These are phyloP conservation scores for Pseudanteris insignis DNA, from an alignment of 2,888 invertebrate genomes.

Conservation along the genomic window DNA sequence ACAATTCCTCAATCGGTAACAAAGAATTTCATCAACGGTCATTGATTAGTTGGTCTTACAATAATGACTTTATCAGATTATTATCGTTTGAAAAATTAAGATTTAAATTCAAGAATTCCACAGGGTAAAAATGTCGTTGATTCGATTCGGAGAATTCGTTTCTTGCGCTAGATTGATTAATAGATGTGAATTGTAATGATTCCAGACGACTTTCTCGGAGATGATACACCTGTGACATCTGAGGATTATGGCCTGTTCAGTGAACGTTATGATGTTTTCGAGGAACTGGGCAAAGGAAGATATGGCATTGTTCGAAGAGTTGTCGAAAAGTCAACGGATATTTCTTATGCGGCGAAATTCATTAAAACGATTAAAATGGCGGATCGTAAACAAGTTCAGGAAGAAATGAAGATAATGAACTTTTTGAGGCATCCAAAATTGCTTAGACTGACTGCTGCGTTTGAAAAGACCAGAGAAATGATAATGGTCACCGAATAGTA, in stretches of 20 bases:
- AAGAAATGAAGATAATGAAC: constrained; percentile 90
- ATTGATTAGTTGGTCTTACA: background rate
- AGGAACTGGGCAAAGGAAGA: constrained; percentile 80
- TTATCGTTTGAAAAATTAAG: no score
- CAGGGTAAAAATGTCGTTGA: no score
- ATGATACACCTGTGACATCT: constrained; percentile 61
- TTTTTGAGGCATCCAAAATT: constrained; percentile 84
- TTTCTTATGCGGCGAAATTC: constrained; percentile 84
- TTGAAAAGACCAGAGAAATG: constrained; percentile 79
- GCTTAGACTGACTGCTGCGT: constrained; percentile 83
- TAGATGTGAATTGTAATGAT: background rate
- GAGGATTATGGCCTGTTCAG: constrained; percentile 72
- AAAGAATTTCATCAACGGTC: background rate
- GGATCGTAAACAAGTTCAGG: constrained; percentile 79
- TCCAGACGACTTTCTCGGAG: constrained; percentile 5
- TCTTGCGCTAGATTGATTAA: no score
- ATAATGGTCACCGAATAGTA: constrained; percentile 93
- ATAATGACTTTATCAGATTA: no score
- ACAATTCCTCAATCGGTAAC: background rate
- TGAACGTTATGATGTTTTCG: constrained; percentile 73
- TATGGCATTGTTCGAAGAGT: constrained; percentile 78
- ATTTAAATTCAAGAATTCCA: no score
- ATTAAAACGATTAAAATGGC: constrained; percentile 78
- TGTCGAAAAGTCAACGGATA: constrained; percentile 73
- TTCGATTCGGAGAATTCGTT: no score